These are phyloP conservation scores for Drosophila limbata DNA, from an alignment of 2,888 invertebrate genomes.

Conservation along the genomic window DNA sequence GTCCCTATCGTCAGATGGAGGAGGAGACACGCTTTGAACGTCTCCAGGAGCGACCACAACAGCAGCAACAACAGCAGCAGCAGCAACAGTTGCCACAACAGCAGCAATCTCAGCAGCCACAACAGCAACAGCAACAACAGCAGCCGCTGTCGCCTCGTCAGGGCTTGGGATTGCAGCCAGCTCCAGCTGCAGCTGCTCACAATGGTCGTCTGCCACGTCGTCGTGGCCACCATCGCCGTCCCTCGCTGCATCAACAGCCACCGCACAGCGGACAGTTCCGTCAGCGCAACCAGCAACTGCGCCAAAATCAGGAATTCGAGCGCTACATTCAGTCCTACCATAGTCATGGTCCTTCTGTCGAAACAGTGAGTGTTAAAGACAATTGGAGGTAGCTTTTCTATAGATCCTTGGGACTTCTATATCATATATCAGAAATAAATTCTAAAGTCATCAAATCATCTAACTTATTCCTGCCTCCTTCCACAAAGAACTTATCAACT, in stretches of 20 bases:
- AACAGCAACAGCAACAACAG: slow-evolving; percentile 20
- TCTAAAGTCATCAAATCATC: too few species aligned
- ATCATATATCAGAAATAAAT: too few species aligned
- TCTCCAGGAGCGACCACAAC: slow-evolving; percentile 60
- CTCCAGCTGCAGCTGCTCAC: slow-evolving; percentile 18
- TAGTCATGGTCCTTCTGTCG: slow-evolving; percentile 83
- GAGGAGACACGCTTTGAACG: slow-evolving; percentile 59
- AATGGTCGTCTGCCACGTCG: slow-evolving; percentile 51
- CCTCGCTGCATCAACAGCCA: slow-evolving; percentile 57
- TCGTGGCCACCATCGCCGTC: slow-evolving; percentile 62
- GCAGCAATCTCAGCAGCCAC: slow-evolving; percentile 26
- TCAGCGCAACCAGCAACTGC: slow-evolving; percentile 74
- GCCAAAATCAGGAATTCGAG: slow-evolving; percentile 83
- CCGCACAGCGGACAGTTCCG: slow-evolving; percentile 72
- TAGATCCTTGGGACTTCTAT: too few species aligned
- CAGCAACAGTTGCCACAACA: slow-evolving; percentile 46
- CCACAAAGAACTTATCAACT: neutral
- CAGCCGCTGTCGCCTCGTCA: slow-evolving; percentile 56
- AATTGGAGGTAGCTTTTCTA: neutral
- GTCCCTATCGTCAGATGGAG: slow-evolving; percentile 56
- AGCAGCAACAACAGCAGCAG: slow-evolving; percentile 50
- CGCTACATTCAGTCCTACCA: slow-evolving; percentile 83
- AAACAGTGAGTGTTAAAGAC: slow-evolving; percentile 74
- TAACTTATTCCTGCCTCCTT: too few species aligned
- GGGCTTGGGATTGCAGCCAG: slow-evolving; percentile 60